Conservation (phyloP, 2,888 invertebrate species). For the Drosophila kambysellisi region DNA sequence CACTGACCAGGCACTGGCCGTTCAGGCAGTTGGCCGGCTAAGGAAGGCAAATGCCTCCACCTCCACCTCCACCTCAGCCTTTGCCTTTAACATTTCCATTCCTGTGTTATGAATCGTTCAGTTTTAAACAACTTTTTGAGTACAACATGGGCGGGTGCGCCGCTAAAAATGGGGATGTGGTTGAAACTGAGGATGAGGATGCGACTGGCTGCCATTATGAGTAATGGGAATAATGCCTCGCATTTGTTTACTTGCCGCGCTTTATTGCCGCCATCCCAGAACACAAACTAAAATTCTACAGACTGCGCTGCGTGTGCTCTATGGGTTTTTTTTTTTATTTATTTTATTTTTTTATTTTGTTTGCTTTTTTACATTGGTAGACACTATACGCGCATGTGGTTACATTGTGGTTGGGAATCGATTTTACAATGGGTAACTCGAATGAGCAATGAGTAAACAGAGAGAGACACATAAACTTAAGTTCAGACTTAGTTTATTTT, state of each 20-base stretch:
- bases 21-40: slow-evolving; percentile 20
- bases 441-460: slow-evolving; percentile 10
- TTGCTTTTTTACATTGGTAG: neutral
- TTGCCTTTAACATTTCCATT: slow-evolving; percentile 47
- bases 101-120: slow-evolving; percentile 72
- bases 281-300: neutral
- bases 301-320: slow-evolving; percentile 41
- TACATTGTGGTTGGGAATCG: slow-evolving; percentile 13
- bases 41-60: slow-evolving; percentile 34
- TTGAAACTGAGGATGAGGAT: neutral
- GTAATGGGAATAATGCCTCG: slow-evolving; percentile 75
- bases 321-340: slow-evolving; percentile 31
- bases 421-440: slow-evolving; percentile 17
- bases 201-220: slow-evolving; percentile 69
- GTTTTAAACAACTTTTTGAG: slow-evolving; percentile 60
- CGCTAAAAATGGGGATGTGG: slow-evolving; percentile 13
- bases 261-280: slow-evolving; percentile 49
- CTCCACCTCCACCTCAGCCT: neutral
- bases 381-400: slow-evolving; percentile 2
- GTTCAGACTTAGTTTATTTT: neutral
- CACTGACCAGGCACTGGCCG: neutral
- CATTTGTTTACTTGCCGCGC: slow-evolving; percentile 77
- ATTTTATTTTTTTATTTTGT: neutral
- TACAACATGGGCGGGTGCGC: slow-evolving; percentile 64
- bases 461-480: neutral